Base-by-base conservation (phyloP, 2,113 vertebrate genomes). In the Paralichthys olivaceus region DNA sequence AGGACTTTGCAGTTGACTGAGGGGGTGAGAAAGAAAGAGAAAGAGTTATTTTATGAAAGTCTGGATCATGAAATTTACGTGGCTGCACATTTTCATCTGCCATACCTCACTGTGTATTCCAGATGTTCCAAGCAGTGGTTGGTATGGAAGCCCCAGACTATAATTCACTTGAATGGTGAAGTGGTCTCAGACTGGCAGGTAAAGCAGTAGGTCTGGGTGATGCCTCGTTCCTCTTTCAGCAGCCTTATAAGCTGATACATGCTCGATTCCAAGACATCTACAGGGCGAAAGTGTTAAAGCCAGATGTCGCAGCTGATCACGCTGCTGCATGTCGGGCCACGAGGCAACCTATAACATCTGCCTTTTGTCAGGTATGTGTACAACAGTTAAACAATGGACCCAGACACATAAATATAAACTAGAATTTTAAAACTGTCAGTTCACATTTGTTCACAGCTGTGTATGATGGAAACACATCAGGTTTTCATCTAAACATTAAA, bases 251-350 rank as follows among this genome's bases (percentile, higher is more conserved):
- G 77, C 87, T 85, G 81, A 85, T 66, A 84, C 80, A 87, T 93
- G 94, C 89, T 92, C 73, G n/a, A 84, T 75, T 93, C 95, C 95
- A 96, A 93, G 90, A 90, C 88, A 68, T 70, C 77, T 89, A 91
- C 89, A 89, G 92, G 0, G 90, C 83, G 32, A 93, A 93, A 87
- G 92, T 87, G 84, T 94, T 95, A 94, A 95, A 95, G 95, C 92
- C 92, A 95, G 93, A 95, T 88, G 90, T 95, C 94, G 92, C 80
- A 91, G 92, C 91, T 92, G 93, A 94, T 95, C 85, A 74, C 75
- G 83, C 71, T 89, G 81, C 89, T 86, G 43, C 32, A 34, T 34
- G 32, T 34, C 9, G 32, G 32, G 32, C 32, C 32, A 34, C 7
- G 32, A 34, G 32, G 32, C 32, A 34, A 34, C 32, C 32, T 34